Base-by-base conservation (phyloP, 2,113 vertebrate species). In the Argyrosomus japonicus region DNA sequence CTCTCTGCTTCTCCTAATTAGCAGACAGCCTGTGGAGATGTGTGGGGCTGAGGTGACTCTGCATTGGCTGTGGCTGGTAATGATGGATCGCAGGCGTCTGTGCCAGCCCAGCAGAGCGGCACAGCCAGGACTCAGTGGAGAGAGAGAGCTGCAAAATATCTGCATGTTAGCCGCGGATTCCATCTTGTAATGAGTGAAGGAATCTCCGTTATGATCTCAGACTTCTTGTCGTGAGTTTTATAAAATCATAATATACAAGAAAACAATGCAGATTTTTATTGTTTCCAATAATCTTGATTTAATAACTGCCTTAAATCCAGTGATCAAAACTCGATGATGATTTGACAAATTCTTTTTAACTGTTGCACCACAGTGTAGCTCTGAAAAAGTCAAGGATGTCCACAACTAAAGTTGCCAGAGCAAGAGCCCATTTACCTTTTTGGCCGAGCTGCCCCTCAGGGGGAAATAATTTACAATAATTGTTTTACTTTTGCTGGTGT, bases 61-160 rank as follows among this genome's bases (percentile, higher is more conserved):
- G 77, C 80, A 77, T 85, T 82, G 88, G 88, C 82, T 79, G 72
- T 57, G 63, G 65, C 79, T 86, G 79, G 77, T 85, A 81, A 86
- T 92, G 90, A 92, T 92, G 89, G 90, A 91, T 92, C 89, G 72
- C 89, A 75, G 73, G 71, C 56, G 23, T 67, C 79, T 68, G 68
- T 87, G 82, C 86, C 88, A 84, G 74, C 68, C 76, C 82, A 84
- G 81, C 86, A 69, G 82, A 89, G 75, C 68, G 5, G 74, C 68
- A 58, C 80, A 77, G 77, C 50, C 77, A 29, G 70, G 61, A 78
- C 64, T 79, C 54, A 32, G 48, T 7, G 72, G 68, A 82, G 25
- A 48, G 36, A 69, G 36, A 69, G 60, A 60, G 70, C 60, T 50
- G 82, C 65, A 50, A 78, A 68, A 76, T 79, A 77, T 79, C 75